Evolutionary conservation across 1,140 invertebrate genomes (phyloP), one percentile per base, ranked within the genome.

Genomic region (Limonius californicus): DNA sequence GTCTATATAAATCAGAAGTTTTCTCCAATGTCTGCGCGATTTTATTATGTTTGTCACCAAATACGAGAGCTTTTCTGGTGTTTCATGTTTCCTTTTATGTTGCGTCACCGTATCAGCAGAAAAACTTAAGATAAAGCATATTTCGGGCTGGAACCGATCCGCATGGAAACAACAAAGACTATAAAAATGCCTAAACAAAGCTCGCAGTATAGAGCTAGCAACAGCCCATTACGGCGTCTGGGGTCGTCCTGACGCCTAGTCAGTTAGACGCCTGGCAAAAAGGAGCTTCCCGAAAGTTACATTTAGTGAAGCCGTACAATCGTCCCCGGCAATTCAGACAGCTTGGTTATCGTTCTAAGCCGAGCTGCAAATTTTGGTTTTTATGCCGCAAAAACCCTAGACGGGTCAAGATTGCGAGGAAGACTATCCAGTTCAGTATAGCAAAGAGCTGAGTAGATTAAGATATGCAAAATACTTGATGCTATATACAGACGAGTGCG

Each of bases 211-310:
- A 50, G 45, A 7, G 16, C 16, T 50, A 50, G 45, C 20, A 50
- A 50, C 16, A 50, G 18, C 53, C 20, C 53, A 55, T 23, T 55
- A 55, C 20, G 53, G 7, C 53, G 53, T 55, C 53, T 23, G 53
- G 14, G 53, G 53, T 55, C 53, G 53, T 27, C 53, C n/a, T 21
- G 53, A 55, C 53, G 53, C 53, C 53, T 19, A 55, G 53, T 19
- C 53, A 32, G 27, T 55, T 23, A 32, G 53, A 32, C 53, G 53
- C 21, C 53, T 50, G 18, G 27, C 53, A 55, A 39, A 27, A 39
- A 39, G 35, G n/a, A 39, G 35, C 35, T 39, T 32, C 14, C 20
- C 6, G 53, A 55, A 55, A 55, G 53, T 55, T 27, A 55, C 53
- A 55, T 27, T 27, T 55, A 55, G 20, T 32, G 21, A 23, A 39